Percentiles rank a stretch among this genome's conserved stretches.
These are phyloP conservation scores for Drosophila lutescens DNA, from an alignment of 2,888 invertebrate genomes.

Conservation along the genomic window DNA sequence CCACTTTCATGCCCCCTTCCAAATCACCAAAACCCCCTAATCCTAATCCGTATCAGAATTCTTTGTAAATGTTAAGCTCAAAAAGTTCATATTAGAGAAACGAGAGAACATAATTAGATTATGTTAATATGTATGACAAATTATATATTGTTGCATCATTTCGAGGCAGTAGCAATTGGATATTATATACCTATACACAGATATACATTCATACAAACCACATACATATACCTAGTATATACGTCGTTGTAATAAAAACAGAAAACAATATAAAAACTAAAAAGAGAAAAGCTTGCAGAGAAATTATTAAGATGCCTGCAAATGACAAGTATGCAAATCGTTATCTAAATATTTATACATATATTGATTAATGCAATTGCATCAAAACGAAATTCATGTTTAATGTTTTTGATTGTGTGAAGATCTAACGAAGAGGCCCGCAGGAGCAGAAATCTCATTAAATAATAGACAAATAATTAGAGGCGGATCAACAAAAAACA, in stretches of 20 bases:
- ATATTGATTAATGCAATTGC: constrained; percentile 51
- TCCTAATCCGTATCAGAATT: constrained; percentile 55
- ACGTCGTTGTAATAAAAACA: constrained; percentile 78
- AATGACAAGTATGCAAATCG: constrained; percentile 50
- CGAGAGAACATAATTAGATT: constrained; percentile 74
- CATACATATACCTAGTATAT: constrained; percentile 75
- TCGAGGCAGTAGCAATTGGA: constrained; percentile 48
- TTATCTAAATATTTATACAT: constrained; percentile 65
- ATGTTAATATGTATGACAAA: constrained; percentile 72
- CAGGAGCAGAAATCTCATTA: constrained; percentile 68
- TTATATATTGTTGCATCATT: constrained; percentile 60
- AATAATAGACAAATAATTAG: constrained; percentile 79
- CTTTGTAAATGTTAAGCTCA: constrained; percentile 79
- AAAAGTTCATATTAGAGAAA: constrained; percentile 68
- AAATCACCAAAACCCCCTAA: constrained; percentile 1
- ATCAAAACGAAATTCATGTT: constrained; percentile 60
- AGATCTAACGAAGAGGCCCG: constrained; percentile 9
- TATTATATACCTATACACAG: constrained; percentile 60
- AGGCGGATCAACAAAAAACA: constrained; percentile 31
- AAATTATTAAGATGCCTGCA: constrained; percentile 38
- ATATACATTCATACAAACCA: constrained; percentile 59
- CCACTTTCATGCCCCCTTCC: background rate
- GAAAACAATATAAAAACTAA: constrained; percentile 41
- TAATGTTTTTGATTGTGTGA: constrained; percentile 72
- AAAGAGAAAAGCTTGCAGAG: constrained; percentile 47